phyloP scores from a whole-genome alignment of 2,888 invertebrate genomes.

The Iphiclides podalirius region DNA sequence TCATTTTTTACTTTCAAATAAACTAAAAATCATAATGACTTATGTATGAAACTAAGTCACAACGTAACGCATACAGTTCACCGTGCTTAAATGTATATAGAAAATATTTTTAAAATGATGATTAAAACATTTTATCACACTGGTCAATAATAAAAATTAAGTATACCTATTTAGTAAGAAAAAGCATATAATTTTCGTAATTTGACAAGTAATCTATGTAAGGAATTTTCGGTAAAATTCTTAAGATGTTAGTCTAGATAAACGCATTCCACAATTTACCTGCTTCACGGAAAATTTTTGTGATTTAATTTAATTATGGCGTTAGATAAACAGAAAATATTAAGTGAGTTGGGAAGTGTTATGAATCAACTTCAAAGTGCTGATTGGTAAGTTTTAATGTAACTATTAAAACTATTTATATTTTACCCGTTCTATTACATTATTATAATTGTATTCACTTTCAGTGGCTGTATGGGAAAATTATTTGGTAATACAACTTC shows the following conservation, averaged over 20 bases:
- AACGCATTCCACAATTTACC: background rate
- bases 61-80: no score
- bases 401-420: background rate
- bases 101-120: no score
- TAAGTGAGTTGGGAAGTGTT: slow-evolving; percentile 68
- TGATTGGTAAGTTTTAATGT: slow-evolving; percentile 58
- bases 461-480: slow-evolving; percentile 72
- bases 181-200: slow-evolving; percentile 4
- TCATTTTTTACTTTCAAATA: no score
- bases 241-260: slow-evolving; percentile 12
- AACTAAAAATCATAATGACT: no score
- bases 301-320: slow-evolving; percentile 13
- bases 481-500: slow-evolving; percentile 47
- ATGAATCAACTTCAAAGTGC: slow-evolving; percentile 68
- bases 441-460: slow-evolving; percentile 31
- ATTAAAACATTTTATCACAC: background rate
- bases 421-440: background rate
- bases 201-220: slow-evolving; percentile 12
- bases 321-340: slow-evolving; percentile 50
- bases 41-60: no score
- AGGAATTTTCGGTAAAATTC: slow-evolving; percentile 16
- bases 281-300: slow-evolving; percentile 1
- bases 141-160: background rate
- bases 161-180: background rate
- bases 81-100: no score